These are phyloP conservation scores for Rhabdornis inornatus DNA, from an alignment of 2,113 vertebrate genomes.

Conservation along the genomic window DNA sequence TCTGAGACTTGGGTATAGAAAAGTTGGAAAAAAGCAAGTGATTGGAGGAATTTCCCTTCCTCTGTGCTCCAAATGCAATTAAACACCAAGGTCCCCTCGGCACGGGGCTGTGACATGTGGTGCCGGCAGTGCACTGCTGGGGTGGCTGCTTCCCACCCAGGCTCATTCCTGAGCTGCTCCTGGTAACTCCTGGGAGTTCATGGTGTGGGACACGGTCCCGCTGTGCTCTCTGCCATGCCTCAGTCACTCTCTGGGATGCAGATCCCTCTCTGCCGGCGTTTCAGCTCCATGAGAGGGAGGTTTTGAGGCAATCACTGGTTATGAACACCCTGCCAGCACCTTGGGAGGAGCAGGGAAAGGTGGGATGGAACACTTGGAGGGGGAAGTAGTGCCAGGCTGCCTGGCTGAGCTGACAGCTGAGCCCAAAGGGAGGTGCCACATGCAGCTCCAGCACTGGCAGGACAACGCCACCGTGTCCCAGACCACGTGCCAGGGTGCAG, in stretches of 20 bases:
- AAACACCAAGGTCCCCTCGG: background rate
- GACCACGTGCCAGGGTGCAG: rapidly evolving
- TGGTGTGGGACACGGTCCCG: background rate
- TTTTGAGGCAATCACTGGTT: background rate
- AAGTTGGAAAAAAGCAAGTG: background rate
- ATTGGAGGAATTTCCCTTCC: background rate
- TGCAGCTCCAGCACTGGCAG: rapidly evolving
- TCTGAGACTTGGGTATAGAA: background rate
- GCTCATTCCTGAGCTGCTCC: background rate
- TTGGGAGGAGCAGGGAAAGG: background rate
- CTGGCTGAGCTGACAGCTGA: background rate
- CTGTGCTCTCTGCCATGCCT: rapidly evolving
- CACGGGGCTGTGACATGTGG: rapidly evolving
- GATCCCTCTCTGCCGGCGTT: rapidly evolving
- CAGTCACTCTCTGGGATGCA: background rate
- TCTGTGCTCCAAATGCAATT: background rate
- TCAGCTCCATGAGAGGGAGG: background rate
- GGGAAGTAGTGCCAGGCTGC: rapidly evolving
- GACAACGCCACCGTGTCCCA: background rate
- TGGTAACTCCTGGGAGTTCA: background rate
- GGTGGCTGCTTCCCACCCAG: background rate
- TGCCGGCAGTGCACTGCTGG: background rate
- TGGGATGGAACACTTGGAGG: rapidly evolving
- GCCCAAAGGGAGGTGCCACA: rapidly evolving
- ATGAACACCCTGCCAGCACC: background rate